A percentile compares a stretch with the other conserved stretches of the same genome.
Conservation (phyloP, 2,113 vertebrate genomes). For the Chloropsis hardwickii region DNA sequence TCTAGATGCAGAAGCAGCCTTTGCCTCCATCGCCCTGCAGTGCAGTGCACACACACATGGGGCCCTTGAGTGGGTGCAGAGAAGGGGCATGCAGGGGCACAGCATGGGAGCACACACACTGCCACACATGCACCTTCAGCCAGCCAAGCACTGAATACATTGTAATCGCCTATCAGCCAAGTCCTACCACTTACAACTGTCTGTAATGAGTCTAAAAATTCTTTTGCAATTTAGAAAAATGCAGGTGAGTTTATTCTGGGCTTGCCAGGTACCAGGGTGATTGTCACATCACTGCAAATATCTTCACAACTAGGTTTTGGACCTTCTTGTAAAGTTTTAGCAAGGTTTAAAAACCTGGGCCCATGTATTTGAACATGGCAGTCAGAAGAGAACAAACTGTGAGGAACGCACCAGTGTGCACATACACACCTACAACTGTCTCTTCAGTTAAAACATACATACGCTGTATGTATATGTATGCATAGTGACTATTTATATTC, state of each 20-base stretch:
- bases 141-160: rapidly evolving
- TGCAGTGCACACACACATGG: rapidly evolving
- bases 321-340: not conserved
- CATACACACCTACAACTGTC: not conserved
- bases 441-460: no score
- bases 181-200: not conserved
- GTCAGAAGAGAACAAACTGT: not conserved
- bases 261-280: not conserved
- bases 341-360: not conserved
- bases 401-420: rapidly evolving
- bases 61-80: rapidly evolving
- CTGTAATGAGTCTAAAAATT: not conserved
- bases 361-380: rapidly evolving
- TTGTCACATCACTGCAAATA: not conserved
- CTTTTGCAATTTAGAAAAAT: not conserved
- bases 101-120: rapidly evolving
- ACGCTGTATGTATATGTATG: rapidly evolving
- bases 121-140: rapidly evolving
- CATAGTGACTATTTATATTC: not conserved
- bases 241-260: not conserved
- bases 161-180: not conserved
- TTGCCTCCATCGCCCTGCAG: rapidly evolving
- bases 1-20: not conserved
- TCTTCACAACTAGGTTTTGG: not conserved
- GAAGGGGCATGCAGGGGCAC: rapidly evolving